A percentile compares a stretch with the other conserved stretches of the same genome.
Evolutionary conservation across 2,888 invertebrate genomes (phyloP).

Genomic region (Zaprionus bogoriensis): DNA sequence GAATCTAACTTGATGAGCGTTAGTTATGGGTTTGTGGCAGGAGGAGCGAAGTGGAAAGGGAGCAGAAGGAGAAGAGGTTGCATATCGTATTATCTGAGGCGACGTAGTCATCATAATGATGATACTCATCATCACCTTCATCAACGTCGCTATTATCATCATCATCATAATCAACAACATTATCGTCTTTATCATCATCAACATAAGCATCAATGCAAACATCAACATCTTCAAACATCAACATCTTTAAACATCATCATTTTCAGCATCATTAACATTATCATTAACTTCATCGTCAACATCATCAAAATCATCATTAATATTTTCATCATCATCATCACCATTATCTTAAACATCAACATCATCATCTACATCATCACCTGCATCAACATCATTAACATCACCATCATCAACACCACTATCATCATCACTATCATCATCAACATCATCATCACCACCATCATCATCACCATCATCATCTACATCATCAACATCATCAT

Average conservation of each 20-base stretch:
- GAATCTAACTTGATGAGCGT: constrained; percentile 50
- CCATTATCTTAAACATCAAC: constrained; percentile 1
- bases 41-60: constrained; percentile 11
- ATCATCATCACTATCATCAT: constrained; percentile 17
- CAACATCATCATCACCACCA: constrained; percentile 13
- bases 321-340: constrained; percentile 30
- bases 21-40: too few relatives aligned
- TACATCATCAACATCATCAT: constrained; percentile 6
- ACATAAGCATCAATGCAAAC: constrained; percentile 23
- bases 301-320: too few relatives aligned
- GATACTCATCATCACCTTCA: constrained; percentile 4
- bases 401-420: constrained; percentile 13
- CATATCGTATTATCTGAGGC: too few relatives aligned
- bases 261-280: constrained; percentile 6
- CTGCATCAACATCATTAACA: constrained; percentile 2
- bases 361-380: constrained; percentile 25
- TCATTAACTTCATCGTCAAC: constrained; percentile 12
- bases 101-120: constrained; percentile 18
- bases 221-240: constrained; percentile 3
- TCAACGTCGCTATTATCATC: constrained; percentile 18
- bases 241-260: constrained; percentile 23
- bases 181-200: constrained; percentile 12
- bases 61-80: constrained; percentile 1
- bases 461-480: constrained; percentile 17
- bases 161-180: constrained; percentile 14